Evolutionary conservation across 2,888 invertebrate species (phyloP).

Genomic region (Aspidapion aeneum): DNA sequence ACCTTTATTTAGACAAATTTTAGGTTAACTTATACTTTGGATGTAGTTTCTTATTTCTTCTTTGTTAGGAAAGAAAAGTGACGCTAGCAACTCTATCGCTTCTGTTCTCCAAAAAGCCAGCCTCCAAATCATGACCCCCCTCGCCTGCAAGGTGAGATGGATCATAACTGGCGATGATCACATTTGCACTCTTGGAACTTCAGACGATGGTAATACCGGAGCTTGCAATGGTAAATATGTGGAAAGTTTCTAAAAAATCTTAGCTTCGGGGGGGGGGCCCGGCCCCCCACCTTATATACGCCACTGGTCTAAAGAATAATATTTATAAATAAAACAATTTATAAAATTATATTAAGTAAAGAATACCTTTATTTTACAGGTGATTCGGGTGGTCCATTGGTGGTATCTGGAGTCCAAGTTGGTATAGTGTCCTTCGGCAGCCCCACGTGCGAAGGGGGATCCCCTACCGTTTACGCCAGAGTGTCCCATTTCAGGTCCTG

Average conservation of each 20-base stretch:
- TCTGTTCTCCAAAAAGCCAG: not conserved
- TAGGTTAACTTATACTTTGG: no score
- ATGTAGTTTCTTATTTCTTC: not conserved
- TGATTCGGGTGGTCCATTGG: constrained; percentile 30
- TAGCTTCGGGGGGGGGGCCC: no score
- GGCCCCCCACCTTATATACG: no score
- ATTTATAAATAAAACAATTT: no score
- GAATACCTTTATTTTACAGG: no score
- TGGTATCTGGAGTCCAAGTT: constrained; percentile 25
- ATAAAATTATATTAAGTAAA: no score
- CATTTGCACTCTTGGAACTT: not conserved
- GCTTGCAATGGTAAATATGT: constrained; percentile 21
- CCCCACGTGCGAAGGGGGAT: constrained; percentile 17
- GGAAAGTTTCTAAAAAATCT: no score
- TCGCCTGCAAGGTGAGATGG: not conserved
- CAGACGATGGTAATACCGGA: constrained; percentile 18
- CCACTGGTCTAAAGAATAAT: no score
- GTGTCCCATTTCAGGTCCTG: constrained; percentile 21
- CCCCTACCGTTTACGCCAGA: constrained; percentile 28
- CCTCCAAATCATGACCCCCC: not conserved
- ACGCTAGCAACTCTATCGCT: not conserved
- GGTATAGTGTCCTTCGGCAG: constrained; percentile 29
- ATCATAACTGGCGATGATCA: not conserved
- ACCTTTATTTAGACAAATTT: no score
- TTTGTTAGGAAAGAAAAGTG: not conserved